Evolutionary conservation across 2,888 invertebrate species (phyloP), one percentile per base, ranked within the genome.

Genomic region (Euzophera pinguis): DNA sequence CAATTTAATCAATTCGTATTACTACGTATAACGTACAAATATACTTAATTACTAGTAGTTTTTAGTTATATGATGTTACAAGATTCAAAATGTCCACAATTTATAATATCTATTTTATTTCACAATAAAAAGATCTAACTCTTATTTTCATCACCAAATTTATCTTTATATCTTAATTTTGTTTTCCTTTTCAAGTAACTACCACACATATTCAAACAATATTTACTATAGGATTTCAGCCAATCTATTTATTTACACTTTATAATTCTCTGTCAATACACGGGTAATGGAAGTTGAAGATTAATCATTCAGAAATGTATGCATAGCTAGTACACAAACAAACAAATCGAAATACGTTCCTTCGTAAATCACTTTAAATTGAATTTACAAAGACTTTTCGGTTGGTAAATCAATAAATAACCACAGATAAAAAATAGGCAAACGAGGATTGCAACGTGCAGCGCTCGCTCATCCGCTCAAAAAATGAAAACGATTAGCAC

Each of bases 401-500:
- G 45, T 45, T 32, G 45, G 45, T 10, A 45, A 45, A 45, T 45
- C 61, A 62, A 73, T 71, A 73, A 75, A 68, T 70, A 71, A 69
- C 64, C 62, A 57, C 60, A 62, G 55, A 65, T 64, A 71, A 75
- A 75, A 74, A 68, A 66, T 52, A 60, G 52, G 64, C 61, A 63
- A 57, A 61, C 56, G 57, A 61, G 61, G 32, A 34, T 34, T 16
- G 45, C 45, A 45, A 16, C 7, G 45, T 32, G 45, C 42, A 4
- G 42, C 45, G 12, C 34, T 32, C 59, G 61, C 56, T 63, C 61
- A 14, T 35, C 51, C 58, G 59, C 54, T 59, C 60, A 71, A 78
- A 81, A 80, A 78, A 73, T 70, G 67, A 75, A 78, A 84, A 78
- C 79, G 79, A 81, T 78, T 78, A 81, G 71, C 71, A 67, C 65